A percentile compares a stretch with the other conserved stretches of the same genome.
phyloP scores from a whole-genome alignment of 1,140 invertebrate species.

The Sweltsa coloradensis region DNA sequence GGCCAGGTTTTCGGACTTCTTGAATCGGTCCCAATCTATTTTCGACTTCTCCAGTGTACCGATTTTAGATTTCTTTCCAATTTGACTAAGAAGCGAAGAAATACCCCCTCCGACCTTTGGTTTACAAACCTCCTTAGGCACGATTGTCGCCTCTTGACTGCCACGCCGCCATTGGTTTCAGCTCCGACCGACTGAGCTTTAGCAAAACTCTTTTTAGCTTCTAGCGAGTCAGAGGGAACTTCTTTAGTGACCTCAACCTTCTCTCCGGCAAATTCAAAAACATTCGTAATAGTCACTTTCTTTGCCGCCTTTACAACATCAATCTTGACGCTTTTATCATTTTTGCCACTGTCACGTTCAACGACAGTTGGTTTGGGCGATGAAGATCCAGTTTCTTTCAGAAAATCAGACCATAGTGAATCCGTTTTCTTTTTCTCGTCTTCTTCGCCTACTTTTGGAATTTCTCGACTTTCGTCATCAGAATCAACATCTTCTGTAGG shows the following conservation, averaged over 20 bases:
- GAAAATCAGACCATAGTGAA: conserved; percentile 60
- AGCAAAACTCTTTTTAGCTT: conserved; percentile 31
- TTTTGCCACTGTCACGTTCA: conserved; percentile 19
- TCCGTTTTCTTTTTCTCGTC: conserved; percentile 54
- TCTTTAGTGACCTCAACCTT: conserved; percentile 44
- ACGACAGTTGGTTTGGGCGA: conserved; percentile 15
- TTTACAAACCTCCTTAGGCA: conserved; percentile 22
- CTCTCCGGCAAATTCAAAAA: conserved; percentile 47
- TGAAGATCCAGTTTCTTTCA: conserved; percentile 49
- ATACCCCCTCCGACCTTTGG: no score
- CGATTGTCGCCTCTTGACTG: conserved; percentile 10
- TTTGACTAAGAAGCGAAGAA: conserved; percentile 51
- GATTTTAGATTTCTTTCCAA: conserved; percentile 66
- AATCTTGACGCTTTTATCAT: conserved; percentile 21
- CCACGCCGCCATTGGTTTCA: conserved; percentile 12
- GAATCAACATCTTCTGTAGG: no score
- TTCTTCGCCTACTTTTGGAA: no score
- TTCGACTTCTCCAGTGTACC: conserved; percentile 82
- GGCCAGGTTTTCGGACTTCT: conserved; percentile 70
- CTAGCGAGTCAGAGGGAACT: conserved; percentile 40
- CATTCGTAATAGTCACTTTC: conserved; percentile 29
- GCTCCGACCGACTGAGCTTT: conserved; percentile 18
- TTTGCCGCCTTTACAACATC: background rate
- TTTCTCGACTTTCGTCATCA: no score
- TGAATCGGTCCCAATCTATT: conserved; percentile 83